A percentile compares a stretch with the other conserved stretches of the same genome.
Conservation (phyloP, 2,797 vertebrate species). For the Chaetodon trifasciatus region DNA sequence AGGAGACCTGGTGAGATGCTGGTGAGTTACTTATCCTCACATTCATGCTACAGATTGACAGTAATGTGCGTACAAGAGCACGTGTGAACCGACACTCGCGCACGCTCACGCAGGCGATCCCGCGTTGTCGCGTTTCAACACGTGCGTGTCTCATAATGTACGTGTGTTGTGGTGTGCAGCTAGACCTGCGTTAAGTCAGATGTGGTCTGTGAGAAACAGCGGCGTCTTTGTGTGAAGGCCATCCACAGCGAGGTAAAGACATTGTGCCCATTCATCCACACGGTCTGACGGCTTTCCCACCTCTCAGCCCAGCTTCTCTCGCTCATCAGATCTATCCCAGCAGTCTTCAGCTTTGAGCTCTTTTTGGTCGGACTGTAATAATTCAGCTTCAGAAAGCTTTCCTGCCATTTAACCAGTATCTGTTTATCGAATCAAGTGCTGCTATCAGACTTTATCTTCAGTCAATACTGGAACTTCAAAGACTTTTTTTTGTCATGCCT, state of each 20-base stretch:
- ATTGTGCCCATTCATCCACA: slow-evolving; percentile 54
- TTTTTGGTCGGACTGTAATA: slow-evolving; percentile 19
- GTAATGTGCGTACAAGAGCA: slow-evolving; percentile 24
- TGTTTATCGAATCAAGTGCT: slow-evolving; percentile 7
- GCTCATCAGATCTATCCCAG: slow-evolving; percentile 64
- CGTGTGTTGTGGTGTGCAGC: slow-evolving; percentile 13
- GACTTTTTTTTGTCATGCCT: background rate
- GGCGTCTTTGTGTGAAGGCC: slow-evolving; percentile 53
- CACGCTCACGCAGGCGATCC: slow-evolving; percentile 6
- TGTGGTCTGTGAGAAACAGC: slow-evolving; percentile 33
- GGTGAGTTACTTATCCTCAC: slow-evolving; percentile 52
- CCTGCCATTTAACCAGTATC: slow-evolving; percentile 5
- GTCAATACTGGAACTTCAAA: slow-evolving; percentile 27
- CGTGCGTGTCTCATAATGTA: slow-evolving; percentile 6
- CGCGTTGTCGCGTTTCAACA: background rate
- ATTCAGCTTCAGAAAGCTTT: slow-evolving; percentile 25
- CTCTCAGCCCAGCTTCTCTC: slow-evolving; percentile 61
- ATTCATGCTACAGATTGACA: slow-evolving; percentile 39
- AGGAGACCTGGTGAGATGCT: slow-evolving; percentile 42
- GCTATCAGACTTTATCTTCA: background rate
- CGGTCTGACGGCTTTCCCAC: slow-evolving; percentile 62
- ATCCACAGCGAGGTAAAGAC: slow-evolving; percentile 28
- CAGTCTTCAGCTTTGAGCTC: slow-evolving; percentile 40
- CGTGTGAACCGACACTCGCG: slow-evolving; percentile 17
- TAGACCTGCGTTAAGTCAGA: slow-evolving; percentile 16